Base-by-base conservation (phyloP, 2,888 invertebrate species). In the Dione vanillae region DNA sequence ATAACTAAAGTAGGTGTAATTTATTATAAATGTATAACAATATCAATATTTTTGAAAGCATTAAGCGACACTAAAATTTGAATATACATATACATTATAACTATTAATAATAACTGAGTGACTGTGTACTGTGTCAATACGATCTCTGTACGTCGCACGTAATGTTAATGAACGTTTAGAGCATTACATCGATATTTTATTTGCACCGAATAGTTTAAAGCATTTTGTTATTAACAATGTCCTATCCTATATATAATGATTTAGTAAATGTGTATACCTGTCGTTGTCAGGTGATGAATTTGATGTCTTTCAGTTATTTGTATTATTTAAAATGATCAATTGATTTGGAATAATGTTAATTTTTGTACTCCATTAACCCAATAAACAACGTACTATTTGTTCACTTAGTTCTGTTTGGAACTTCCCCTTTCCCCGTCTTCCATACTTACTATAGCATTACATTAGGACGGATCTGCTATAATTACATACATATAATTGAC, bases 311-410 rank as follows among this genome's bases (percentile, higher is more conserved):
- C 27, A 27, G 52, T 27, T 27, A 52, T 11, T 12, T 52, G 52
- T 52, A 52, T 52, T 52, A 52, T 52, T 52, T 52, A 52, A 52
- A 52, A 27, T 52, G 27, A 12, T 27, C 27, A 52, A 14, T 52
- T 27, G 52, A 52, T 27, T n/a, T 52, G 11, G 20, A 20, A 51
- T 27, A 51, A 47, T 51, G 51, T 51, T 20, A 20, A 51, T 20
- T 37, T n/a, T 56, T 61, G 45, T 61, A 41, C 45, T 20, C n/a
- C 43, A 61, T 61, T 27, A 61, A 61, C 61, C 45, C 61, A 61
- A 61, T 61, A 61, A 61, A 61, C 45, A n/a, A 61, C 61, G 35
- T 61, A 45, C 45, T 45, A 27, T 61, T 45, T 61, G 61, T 45
- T 61, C 61, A 35, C 43, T 61, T 43, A 43, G 10, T 61, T 45